phyloP scores from a whole-genome alignment of 2,888 invertebrate genomes.

The Mermis nigrescens region DNA sequence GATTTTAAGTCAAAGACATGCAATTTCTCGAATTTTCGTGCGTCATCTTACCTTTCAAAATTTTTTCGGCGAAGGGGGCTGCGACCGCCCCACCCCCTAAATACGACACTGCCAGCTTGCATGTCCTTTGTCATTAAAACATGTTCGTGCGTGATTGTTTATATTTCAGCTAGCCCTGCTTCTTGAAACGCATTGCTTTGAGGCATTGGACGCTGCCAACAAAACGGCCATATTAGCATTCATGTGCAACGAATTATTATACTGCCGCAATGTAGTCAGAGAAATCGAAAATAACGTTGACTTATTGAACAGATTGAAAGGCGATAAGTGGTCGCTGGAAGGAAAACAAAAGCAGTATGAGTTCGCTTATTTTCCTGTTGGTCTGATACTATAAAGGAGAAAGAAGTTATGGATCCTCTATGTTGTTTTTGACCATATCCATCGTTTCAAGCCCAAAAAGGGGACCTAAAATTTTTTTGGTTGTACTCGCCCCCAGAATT shows the following conservation, averaged over 20 bases:
- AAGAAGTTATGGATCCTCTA: slow-evolving; percentile 6
- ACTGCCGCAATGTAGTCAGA: slow-evolving; percentile 64
- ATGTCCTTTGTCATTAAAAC: too few species aligned
- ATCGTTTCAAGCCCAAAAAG: neutral
- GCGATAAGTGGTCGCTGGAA: slow-evolving; percentile 77
- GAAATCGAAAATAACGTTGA: slow-evolving; percentile 76
- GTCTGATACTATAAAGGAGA: too few species aligned
- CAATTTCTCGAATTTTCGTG: too few species aligned
- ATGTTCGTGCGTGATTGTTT: too few species aligned
- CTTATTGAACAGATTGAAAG: slow-evolving; percentile 59
- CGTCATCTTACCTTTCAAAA: too few species aligned
- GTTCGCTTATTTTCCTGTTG: slow-evolving; percentile 21
- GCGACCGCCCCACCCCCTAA: neutral
- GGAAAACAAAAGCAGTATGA: slow-evolving; percentile 73
- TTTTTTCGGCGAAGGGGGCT: too few species aligned
- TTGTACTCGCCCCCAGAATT: neutral
- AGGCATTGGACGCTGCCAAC: slow-evolving; percentile 59
- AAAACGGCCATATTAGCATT: slow-evolving; percentile 74
- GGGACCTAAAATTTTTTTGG: too few species aligned
- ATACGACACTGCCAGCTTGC: too few species aligned
- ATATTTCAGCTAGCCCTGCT: slow-evolving; percentile 45
- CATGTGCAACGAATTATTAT: slow-evolving; percentile 77
- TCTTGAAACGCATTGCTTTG: slow-evolving; percentile 61
- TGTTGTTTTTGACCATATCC: neutral
- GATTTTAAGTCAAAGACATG: too few species aligned